Evolutionary conservation across 2,888 invertebrate species (phyloP).

Genomic region (Ectemnius cavifrons): DNA sequence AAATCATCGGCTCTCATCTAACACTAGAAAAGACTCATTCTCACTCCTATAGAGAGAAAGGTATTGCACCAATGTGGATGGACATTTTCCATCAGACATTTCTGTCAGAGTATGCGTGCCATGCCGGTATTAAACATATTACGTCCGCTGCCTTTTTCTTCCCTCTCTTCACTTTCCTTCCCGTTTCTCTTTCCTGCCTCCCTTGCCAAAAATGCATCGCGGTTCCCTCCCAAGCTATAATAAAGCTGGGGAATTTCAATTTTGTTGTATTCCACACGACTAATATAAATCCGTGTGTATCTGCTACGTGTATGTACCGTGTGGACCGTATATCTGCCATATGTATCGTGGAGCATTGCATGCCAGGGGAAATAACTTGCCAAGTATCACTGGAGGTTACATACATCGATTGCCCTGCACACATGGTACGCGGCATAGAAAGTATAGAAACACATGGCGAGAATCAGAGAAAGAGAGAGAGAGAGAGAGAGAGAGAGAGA

Average conservation of each 20-base stretch:
- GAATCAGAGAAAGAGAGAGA: too few species aligned
- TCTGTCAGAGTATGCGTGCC: background rate
- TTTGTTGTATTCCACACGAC: background rate
- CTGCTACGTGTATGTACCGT: background rate
- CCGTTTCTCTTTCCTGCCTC: background rate
- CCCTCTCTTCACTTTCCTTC: too few species aligned
- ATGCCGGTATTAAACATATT: background rate
- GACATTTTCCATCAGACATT: too few species aligned
- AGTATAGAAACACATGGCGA: too few species aligned
- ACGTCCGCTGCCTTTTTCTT: background rate
- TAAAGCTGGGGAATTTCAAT: constrained; percentile 3
- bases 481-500: too few species aligned
- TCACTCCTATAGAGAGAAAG: too few species aligned
- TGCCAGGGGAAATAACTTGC: background rate
- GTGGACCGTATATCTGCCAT: background rate
- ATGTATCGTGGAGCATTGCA: background rate
- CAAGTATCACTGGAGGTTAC: background rate
- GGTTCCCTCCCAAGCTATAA: background rate
- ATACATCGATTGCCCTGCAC: constrained; percentile 1
- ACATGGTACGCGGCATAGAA: background rate
- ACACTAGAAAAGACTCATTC: too few species aligned
- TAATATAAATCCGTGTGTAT: background rate
- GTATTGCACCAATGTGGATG: too few species aligned
- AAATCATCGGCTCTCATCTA: too few species aligned
- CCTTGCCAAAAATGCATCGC: constrained; percentile 5